Evolutionary conservation across 2,113 vertebrate genomes (phyloP).

Genomic region (Bubo scandiacus): DNA sequence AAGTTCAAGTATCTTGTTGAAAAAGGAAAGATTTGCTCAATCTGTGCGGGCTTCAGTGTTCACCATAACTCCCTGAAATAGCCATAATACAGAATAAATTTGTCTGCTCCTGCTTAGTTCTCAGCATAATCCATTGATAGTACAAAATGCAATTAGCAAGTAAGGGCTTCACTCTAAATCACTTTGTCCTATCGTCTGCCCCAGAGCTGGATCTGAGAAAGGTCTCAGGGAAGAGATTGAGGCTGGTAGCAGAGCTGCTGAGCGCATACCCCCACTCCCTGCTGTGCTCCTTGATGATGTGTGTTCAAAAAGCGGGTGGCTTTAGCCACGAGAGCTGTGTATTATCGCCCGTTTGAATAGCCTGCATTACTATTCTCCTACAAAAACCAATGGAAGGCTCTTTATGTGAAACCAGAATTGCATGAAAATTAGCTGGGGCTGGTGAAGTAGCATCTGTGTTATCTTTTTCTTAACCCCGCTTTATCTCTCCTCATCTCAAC

Average conservation of each 20-base stretch:
- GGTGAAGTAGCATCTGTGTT: neutral
- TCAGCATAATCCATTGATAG: neutral
- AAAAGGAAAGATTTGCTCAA: neutral
- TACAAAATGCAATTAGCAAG: neutral
- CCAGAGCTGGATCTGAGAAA: neutral
- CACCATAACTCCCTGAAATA: neutral
- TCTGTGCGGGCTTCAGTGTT: neutral
- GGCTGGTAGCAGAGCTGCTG: neutral
- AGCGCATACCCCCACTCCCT: neutral
- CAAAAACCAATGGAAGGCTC: neutral
- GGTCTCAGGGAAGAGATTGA: neutral
- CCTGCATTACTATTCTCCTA: neutral
- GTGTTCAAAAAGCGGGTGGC: neutral
- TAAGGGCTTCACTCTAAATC: neutral
- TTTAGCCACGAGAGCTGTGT: neutral
- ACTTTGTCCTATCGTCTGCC: neutral
- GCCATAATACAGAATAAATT: neutral
- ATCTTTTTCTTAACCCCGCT: neutral
- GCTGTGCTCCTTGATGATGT: neutral
- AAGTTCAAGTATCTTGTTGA: neutral
- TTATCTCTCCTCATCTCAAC: constrained; percentile 6
- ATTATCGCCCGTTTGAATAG: neutral
- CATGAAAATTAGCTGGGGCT: constrained; percentile 3
- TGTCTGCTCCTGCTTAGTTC: neutral
- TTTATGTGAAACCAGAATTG: constrained; percentile 15